phyloP scores from a whole-genome alignment of 2,888 invertebrate species.

The Caenorhabditis afra region DNA sequence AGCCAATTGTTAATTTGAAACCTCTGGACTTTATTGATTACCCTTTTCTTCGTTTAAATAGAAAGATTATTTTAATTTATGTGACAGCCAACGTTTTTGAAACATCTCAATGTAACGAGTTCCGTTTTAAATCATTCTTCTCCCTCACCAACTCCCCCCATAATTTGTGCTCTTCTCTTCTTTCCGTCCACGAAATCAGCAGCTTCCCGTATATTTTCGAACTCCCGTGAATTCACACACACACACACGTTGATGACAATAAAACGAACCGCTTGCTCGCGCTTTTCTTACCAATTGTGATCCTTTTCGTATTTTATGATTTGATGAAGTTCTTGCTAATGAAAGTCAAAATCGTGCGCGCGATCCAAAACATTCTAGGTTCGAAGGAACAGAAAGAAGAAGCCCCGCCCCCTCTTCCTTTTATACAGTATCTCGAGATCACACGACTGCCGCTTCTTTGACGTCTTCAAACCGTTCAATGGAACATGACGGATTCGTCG shows the following conservation, averaged over 20 bases:
- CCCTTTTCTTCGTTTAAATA: slow-evolving; percentile 14
- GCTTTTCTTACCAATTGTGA: slow-evolving; percentile 53
- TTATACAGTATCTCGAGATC: slow-evolving; percentile 44
- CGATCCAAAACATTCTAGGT: too few relatives aligned
- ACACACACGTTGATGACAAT: slow-evolving; percentile 7
- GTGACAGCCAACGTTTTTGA: slow-evolving; percentile 42
- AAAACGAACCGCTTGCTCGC: slow-evolving; percentile 35
- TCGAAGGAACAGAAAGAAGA: too few relatives aligned
- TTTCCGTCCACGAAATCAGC: neutral
- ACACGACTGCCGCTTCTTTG: slow-evolving; percentile 52
- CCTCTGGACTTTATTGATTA: neutral
- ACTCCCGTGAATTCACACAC: slow-evolving; percentile 3
- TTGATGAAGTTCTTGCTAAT: slow-evolving; percentile 24
- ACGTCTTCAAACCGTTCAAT: slow-evolving; percentile 41
- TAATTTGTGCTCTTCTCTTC: neutral
- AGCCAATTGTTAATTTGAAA: neutral
- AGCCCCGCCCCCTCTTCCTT: neutral
- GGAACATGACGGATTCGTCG: slow-evolving; percentile 33
- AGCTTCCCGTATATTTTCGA: neutral
- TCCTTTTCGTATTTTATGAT: slow-evolving; percentile 37
- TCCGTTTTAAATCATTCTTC: slow-evolving; percentile 43
- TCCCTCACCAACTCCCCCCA: slow-evolving; percentile 10
- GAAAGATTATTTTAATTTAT: slow-evolving; percentile 9
- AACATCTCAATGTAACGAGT: slow-evolving; percentile 53
- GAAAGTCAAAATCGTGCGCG: too few relatives aligned